These are phyloP conservation scores for Formicarius rufipectus DNA, from an alignment of 2,113 vertebrate genomes.

Conservation along the genomic window DNA sequence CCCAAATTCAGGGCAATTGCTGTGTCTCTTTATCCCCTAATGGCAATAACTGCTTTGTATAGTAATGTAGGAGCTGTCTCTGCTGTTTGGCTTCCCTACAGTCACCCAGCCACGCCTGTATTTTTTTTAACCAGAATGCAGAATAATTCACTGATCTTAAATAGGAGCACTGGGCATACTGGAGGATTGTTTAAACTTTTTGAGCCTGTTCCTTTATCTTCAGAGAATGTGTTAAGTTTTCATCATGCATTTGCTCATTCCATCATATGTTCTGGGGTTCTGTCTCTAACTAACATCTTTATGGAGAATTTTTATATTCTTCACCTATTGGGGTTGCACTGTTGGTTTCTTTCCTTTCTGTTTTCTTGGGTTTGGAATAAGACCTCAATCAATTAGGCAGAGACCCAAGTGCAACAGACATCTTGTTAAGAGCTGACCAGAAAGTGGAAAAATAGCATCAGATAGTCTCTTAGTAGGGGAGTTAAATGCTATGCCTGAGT, in stretches of 20 bases:
- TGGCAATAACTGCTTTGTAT: not conserved
- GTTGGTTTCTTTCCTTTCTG: not conserved
- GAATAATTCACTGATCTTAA: not conserved
- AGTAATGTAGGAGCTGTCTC: not conserved
- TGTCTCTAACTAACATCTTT: not conserved
- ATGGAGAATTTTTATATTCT: not conserved
- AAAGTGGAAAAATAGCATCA: not conserved
- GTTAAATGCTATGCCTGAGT: not conserved
- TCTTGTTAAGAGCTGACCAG: not conserved
- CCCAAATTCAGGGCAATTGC: conserved; percentile 3
- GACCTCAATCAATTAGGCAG: not conserved
- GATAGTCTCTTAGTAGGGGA: not conserved
- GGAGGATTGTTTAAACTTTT: not conserved
- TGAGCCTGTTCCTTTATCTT: not conserved
- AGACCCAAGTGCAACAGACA: not conserved
- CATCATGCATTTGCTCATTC: not conserved
- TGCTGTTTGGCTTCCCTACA: not conserved
- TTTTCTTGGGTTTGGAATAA: not conserved
- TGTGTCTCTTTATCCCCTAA: not conserved
- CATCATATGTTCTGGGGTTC: not conserved
- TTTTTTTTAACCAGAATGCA: not conserved
- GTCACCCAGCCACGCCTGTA: not conserved
- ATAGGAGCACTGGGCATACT: not conserved
- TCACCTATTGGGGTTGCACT: not conserved
- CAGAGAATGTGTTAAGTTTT: not conserved